Evolutionary conservation across 2,888 invertebrate species (phyloP).

Genomic region (Chrysodeixis includens): DNA sequence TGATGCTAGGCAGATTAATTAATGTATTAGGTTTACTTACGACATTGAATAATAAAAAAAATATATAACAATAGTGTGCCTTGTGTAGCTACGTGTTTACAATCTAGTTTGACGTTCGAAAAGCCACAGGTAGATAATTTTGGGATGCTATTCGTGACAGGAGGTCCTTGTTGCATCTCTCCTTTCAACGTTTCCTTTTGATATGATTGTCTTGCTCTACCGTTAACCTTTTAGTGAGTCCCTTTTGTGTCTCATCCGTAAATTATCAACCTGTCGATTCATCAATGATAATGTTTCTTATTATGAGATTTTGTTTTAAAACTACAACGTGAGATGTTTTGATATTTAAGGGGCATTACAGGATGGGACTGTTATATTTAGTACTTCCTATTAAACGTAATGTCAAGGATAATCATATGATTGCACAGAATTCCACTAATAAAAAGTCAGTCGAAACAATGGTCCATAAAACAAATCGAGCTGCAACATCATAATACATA

Average conservation of each 20-base stretch:
- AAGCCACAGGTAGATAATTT: neutral
- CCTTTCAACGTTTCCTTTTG: neutral
- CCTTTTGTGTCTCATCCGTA: neutral
- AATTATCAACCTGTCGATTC: conserved; percentile 5
- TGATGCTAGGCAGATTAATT: conserved; percentile 46
- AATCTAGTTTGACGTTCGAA: neutral
- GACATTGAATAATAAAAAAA: conserved; percentile 13
- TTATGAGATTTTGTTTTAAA: conserved; percentile 15
- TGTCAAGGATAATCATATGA: conserved; percentile 16
- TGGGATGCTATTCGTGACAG: neutral
- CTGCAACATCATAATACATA: conserved; percentile 24
- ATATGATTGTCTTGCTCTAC: neutral
- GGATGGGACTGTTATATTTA: conserved; percentile 34
- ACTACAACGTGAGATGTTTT: conserved; percentile 29
- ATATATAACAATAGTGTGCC: neutral
- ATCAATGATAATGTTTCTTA: neutral
- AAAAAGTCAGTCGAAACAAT: conserved; percentile 19
- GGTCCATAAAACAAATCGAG: conserved; percentile 15
- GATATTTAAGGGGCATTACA: conserved; percentile 27
- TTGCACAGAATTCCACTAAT: conserved; percentile 30
- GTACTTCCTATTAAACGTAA: conserved; percentile 35
- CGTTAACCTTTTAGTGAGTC: neutral
- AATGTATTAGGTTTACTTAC: conserved; percentile 36
- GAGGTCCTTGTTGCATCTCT: neutral
- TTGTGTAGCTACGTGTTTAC: neutral